Conservation (phyloP, 2,888 invertebrate genomes). For the Nomada lathburiana region DNA sequence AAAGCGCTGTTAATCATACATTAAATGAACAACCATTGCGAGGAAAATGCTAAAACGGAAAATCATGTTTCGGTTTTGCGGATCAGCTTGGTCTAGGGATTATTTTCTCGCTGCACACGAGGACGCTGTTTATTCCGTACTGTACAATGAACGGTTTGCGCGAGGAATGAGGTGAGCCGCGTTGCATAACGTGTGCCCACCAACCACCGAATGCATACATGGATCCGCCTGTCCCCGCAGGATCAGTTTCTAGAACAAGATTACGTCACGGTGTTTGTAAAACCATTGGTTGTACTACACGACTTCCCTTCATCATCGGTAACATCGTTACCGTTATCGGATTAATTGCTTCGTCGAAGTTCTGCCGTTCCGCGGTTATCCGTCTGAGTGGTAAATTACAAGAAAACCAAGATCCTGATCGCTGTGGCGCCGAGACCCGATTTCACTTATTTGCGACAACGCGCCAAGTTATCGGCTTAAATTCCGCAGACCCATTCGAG, state of each 20-base stretch:
- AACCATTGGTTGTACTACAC: slow-evolving; percentile 61
- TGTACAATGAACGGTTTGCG: slow-evolving; percentile 4
- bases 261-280: slow-evolving; percentile 66
- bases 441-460: slow-evolving; percentile 40
- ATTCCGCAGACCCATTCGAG: background rate
- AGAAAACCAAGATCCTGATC: slow-evolving; percentile 35
- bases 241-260: slow-evolving; percentile 59
- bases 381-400: slow-evolving; percentile 47
- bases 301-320: slow-evolving; percentile 62
- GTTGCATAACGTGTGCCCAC: slow-evolving; percentile 28
- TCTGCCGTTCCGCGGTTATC: slow-evolving; percentile 47
- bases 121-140: slow-evolving; percentile 14
- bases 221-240: slow-evolving; percentile 26
- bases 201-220: background rate
- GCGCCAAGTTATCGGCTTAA: background rate
- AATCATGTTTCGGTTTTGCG: slow-evolving; percentile 1
- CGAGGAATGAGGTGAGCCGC: slow-evolving; percentile 26
- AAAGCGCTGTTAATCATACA: background rate
- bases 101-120: slow-evolving; percentile 27
- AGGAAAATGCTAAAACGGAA: background rate
- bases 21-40: background rate
- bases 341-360: slow-evolving; percentile 54
- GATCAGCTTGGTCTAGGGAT: background rate
- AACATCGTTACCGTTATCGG: slow-evolving; percentile 69
- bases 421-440: background rate